These are phyloP conservation scores for Cebidichthys violaceus DNA, from an alignment of 2,113 vertebrate species.

Conservation along the genomic window DNA sequence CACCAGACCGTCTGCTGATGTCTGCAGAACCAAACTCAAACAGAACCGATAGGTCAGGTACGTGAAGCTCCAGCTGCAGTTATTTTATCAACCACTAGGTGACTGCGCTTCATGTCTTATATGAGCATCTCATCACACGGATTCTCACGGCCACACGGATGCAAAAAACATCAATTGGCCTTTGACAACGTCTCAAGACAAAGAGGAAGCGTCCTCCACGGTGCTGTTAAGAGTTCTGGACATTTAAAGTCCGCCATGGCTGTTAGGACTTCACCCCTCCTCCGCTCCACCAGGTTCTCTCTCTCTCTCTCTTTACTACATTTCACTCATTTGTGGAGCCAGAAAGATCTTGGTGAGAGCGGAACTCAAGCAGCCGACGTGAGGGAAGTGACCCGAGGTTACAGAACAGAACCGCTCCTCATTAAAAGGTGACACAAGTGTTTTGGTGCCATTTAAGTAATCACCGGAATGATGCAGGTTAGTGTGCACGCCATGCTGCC, in stretches of 20 bases:
- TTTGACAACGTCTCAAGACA: too few species aligned
- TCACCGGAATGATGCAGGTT: not conserved
- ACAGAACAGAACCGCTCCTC: not conserved
- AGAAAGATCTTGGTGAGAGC: not conserved
- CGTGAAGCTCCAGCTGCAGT: too few species aligned
- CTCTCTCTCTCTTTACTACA: not conserved
- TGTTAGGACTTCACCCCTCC: not conserved
- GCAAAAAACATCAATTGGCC: too few species aligned
- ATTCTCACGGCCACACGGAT: too few species aligned
- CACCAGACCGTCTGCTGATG: not conserved
- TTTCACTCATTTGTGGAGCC: not conserved
- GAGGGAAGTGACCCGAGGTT: not conserved
- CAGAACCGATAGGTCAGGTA: too few species aligned
- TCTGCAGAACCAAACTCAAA: not conserved
- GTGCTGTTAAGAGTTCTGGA: not conserved
- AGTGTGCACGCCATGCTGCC: not conserved
- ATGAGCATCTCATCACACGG: too few species aligned
- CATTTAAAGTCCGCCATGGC: not conserved
- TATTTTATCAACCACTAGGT: too few species aligned
- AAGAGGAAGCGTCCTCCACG: not conserved
- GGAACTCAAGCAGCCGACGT: not conserved
- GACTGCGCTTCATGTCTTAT: too few species aligned
- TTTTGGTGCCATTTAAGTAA: slow-evolving; percentile 8
- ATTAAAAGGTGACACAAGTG: slow-evolving; percentile 7
- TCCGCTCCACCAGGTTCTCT: not conserved